Evolutionary conservation across 2,113 vertebrate genomes (phyloP).

Genomic region (Microtus montanus): DNA sequence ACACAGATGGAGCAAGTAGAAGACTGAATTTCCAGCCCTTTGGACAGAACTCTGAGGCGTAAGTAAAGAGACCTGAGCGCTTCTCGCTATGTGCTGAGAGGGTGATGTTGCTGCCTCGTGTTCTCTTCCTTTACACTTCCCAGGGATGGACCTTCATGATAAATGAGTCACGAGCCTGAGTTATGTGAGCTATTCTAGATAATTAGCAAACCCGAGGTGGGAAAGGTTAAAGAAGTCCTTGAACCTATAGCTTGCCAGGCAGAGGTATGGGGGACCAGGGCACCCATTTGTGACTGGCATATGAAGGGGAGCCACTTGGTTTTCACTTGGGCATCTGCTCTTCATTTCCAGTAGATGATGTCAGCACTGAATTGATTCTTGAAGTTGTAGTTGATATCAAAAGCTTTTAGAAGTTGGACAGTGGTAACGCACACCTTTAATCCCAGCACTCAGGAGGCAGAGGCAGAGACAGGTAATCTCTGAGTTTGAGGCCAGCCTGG

Average conservation of each 20-base stretch:
- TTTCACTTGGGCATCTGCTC: background rate
- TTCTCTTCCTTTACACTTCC: background rate
- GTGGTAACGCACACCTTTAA: background rate
- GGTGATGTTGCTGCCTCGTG: background rate
- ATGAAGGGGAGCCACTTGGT: no score
- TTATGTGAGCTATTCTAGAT: background rate
- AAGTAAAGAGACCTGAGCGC: background rate
- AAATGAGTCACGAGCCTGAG: background rate
- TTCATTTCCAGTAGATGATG: background rate
- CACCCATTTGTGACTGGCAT: background rate
- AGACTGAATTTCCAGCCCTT: background rate
- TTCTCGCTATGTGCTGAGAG: fast-evolving
- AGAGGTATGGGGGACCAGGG: background rate
- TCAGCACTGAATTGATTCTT: background rate
- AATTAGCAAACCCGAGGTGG: background rate
- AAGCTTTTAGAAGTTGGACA: background rate
- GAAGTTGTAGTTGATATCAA: background rate
- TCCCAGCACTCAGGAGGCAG: background rate
- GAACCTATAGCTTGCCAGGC: background rate
- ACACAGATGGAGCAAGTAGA: background rate
- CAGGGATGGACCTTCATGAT: background rate
- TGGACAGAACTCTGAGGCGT: background rate
- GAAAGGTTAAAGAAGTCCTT: no score
- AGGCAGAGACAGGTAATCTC: background rate
- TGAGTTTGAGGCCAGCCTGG: background rate